phyloP scores from a whole-genome alignment of 2,888 invertebrate species.

The Nymphalis polychloros region DNA sequence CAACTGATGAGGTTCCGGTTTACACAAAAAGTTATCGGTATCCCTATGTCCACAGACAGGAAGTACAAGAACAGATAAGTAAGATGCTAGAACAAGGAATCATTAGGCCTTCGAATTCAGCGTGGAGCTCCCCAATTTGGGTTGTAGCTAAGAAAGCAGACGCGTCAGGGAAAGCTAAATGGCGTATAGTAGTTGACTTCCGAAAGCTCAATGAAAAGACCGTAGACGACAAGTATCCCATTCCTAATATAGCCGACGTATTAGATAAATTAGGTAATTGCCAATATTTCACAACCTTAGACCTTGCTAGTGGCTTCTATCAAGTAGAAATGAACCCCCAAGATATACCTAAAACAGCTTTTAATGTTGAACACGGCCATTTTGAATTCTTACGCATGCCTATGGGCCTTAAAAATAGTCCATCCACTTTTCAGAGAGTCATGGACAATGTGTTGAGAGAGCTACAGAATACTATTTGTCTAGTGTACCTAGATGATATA shows the following conservation, averaged over 20 bases:
- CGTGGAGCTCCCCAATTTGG: background rate
- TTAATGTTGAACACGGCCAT: slow-evolving; percentile 43
- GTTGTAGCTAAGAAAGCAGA: background rate
- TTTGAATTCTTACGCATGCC: slow-evolving; percentile 46
- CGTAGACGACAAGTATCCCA: background rate
- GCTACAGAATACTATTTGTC: background rate
- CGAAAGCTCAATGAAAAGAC: background rate
- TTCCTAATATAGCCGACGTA: background rate
- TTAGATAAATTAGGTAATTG: background rate
- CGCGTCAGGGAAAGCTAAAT: background rate
- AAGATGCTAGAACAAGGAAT: background rate
- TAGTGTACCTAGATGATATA: background rate
- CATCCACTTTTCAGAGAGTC: slow-evolving; percentile 45
- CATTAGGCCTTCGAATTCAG: background rate
- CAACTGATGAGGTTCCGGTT: background rate
- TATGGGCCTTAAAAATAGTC: slow-evolving; percentile 43
- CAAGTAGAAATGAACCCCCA: background rate
- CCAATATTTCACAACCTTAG: background rate
- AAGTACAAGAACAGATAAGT: background rate
- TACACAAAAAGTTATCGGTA: background rate
- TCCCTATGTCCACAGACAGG: background rate
- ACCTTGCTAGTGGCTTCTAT: background rate
- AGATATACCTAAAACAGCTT: slow-evolving; percentile 41
- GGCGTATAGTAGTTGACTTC: background rate
- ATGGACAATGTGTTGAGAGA: slow-evolving; percentile 43